Evolutionary conservation across 2,113 vertebrate genomes (phyloP), one percentile per base, ranked within the genome.

Genomic region (Gopherus evgoodei): DNA sequence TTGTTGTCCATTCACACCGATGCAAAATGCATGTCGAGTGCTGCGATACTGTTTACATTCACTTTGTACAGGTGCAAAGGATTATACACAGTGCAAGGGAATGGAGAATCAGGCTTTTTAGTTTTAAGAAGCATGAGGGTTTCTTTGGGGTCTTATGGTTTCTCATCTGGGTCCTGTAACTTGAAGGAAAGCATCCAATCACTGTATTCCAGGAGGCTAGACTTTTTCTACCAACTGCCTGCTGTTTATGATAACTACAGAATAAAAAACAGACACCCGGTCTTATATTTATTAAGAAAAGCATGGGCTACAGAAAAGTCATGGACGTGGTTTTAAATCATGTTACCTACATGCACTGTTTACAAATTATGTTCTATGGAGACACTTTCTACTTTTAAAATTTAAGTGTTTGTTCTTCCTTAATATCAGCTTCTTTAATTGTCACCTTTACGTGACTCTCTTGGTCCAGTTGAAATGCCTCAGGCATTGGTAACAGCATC

Each of bases 1-100:
- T 31, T 6, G 31, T 7, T 54, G 54, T 13, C 49, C 13, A 24
- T 0, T 0, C 38, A 35, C 5, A 4, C 9, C 47, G 19, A 81
- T n/a, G 52, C 52, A 53, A 53, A 53, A 53, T 53, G 52, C 19
- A 53, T 53, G 52, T 21, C 52, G 19, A 53, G 7, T 53, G 52
- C 52, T 53, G 52, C 52, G 17, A 21, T 21, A 21, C 52, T 7
- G 17, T 19, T 53, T 53, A 53, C 19, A 21, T 17, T 6, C 17
- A 53, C 17, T 53, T 53, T 21, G 6, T 21, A 53, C 52, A 53
- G 52, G 52, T 53, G 17, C 6, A 53, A 53, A 53, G 21, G 52
- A 53, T 53, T 21, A 53, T 17, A 53, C 82, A 65, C 13, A n/a
- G 57, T 87, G 4, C 31, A 65, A 65, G 27, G 62, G 27, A 65